Base-by-base conservation (phyloP, 2,113 vertebrate genomes). In the Turdus rufiventris region DNA sequence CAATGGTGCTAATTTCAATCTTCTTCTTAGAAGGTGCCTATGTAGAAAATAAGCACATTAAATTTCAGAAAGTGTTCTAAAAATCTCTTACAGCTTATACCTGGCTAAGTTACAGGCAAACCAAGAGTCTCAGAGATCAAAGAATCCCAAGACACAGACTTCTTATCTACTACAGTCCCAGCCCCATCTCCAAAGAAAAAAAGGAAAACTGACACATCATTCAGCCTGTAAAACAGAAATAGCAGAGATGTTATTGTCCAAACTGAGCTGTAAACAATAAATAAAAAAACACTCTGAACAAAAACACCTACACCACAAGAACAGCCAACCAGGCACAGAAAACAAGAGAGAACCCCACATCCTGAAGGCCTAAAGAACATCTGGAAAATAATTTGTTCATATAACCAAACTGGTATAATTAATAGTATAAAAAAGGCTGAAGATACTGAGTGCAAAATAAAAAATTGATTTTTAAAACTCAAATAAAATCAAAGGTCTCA, bases 21-120 rank as follows among this genome's bases (percentile, higher is more conserved):
- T 99, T 99, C 97, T 99, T 99, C 96, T 99, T 99, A 42, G 99
- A 99, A 24, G 99, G 99, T 74, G 99, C 98, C 99, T 99, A 89
- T 1, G 26, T 42, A 90, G 20, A 81, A 92, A 92, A 57, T 28
- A 95, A 88, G 48, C 14, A 34, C 3, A 74, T 48, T n/a, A 73
- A 8, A 10, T 36, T 83, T 85, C 56, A 88, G 33, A 31, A 85
- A 68, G 7, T 20, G 2, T 40, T 56, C 19, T 83, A 65, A 86
- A 73, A 58, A 47, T 26, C n/a, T 25, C 42, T 79, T 50, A 23
- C 5, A 62, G 12, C 16, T 85, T 76, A 70, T 29, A 91, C 23
- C 13, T 53, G 18, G 5, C 17, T 43, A 33, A 20, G 10, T 28
- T 26, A 48, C 15, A 71, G 43, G 18, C 18, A 80, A 83, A 63